These are phyloP conservation scores for Chloropsis hardwickii DNA, from an alignment of 2,113 vertebrate genomes.

Conservation along the genomic window DNA sequence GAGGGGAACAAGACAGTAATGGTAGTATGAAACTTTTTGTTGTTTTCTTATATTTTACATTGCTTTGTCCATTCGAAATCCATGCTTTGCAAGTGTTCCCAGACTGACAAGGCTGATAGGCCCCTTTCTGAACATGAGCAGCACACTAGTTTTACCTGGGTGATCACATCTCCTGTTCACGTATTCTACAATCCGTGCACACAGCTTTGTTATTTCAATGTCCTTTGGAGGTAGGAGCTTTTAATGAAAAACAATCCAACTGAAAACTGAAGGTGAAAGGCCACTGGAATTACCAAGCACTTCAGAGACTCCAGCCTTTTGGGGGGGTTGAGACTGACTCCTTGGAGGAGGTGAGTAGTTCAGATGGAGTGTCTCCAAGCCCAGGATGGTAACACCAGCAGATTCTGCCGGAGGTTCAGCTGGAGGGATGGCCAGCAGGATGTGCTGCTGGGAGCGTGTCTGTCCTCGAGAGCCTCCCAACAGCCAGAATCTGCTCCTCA, in stretches of 20 bases:
- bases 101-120: neutral
- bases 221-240: neutral
- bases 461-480: fast-evolving
- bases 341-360: neutral
- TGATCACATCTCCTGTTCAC: neutral
- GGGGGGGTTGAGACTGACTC: neutral
- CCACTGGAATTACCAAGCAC: neutral
- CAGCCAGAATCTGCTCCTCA: fast-evolving
- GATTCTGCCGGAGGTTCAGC: neutral
- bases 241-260: neutral
- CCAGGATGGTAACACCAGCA: neutral
- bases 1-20: neutral
- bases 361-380: neutral
- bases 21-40: neutral
- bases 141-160: neutral
- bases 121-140: neutral
- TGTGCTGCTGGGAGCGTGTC: fast-evolving
- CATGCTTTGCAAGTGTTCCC: neutral
- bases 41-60: neutral
- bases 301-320: neutral
- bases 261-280: neutral
- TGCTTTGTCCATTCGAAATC: neutral
- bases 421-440: neutral
- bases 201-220: neutral
- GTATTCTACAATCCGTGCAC: neutral